Evolutionary conservation across 2,888 invertebrate genomes (phyloP), one percentile per base, ranked within the genome.

Genomic region (Ceraclea dissimilis): DNA sequence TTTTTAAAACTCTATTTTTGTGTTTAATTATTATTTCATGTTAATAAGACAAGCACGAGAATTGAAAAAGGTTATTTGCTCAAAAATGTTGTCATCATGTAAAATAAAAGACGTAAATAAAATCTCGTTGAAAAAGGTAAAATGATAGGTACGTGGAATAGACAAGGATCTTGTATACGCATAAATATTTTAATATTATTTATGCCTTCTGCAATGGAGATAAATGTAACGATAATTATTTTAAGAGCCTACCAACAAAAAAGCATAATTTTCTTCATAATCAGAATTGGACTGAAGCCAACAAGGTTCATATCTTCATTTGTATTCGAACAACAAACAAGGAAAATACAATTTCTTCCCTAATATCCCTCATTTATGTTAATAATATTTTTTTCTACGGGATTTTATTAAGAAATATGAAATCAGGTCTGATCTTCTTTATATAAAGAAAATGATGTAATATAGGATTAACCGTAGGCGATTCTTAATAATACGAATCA

Each of bases 181-280:
- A 10, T 26, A 26, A 26, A 26, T 26, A 26, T 26, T 26, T 26
- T 6, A 26, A 26, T 26, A 16, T 39, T 39, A 39, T 39, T 39
- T 39, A 39, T 39, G 39, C 13, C 8, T 39, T 39, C 39, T 39
- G 39, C 39, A 39, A 39, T 39, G 39, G 39, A 39, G 46, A 49
- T 19, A 49, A 49, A 49, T 22, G 26, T 49, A 22, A 49, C 26
- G 49, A 49, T 49, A 49, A 49, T 49, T 47, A 47, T 11, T 47
- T 19, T 47, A 20, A 20, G 20, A 47, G 47, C 47, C 47, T 47
- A 47, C 47, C 17, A 47, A 17, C 10, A 47, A 18, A 20, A 47
- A 47, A 18, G 47, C 47, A 20, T 20, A 47, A 47, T 47, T 47
- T 39, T 46, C 19, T 18, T 46, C 10, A 46, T 46, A 46, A 46